Conservation (phyloP, 2,888 invertebrate genomes). For the Phortica magna region DNA sequence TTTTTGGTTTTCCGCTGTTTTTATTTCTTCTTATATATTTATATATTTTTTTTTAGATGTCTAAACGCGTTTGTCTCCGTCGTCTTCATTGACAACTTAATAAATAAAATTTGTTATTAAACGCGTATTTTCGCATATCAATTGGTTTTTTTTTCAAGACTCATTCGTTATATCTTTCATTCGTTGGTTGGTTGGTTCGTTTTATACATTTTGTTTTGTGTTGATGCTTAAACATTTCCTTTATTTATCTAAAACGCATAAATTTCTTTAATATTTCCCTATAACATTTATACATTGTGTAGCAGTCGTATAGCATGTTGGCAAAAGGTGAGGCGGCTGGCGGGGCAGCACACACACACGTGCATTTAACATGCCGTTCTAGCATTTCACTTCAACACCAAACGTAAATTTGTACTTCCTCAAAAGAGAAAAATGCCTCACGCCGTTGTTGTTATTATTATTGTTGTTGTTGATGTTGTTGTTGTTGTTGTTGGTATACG, state of each 20-base stretch:
- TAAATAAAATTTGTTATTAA: constrained; percentile 66
- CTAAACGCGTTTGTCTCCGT: not conserved
- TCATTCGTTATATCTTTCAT: not conserved
- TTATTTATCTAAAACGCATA: constrained; percentile 69
- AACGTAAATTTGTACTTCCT: constrained; percentile 71
- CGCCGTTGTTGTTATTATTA: constrained; percentile 34
- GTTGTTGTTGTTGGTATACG: constrained; percentile 33
- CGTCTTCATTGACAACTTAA: constrained; percentile 64
- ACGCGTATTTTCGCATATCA: constrained; percentile 67
- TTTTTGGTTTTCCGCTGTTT: not conserved
- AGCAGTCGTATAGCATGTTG: constrained; percentile 35
- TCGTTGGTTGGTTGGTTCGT: too few species aligned
- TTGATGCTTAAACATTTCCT: constrained; percentile 58
- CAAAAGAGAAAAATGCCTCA: constrained; percentile 46
- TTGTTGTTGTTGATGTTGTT: constrained; percentile 33
- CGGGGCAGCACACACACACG: constrained; percentile 15
- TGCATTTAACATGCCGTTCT: constrained; percentile 45
- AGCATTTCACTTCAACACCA: constrained; percentile 71
- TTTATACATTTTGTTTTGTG: constrained; percentile 34
- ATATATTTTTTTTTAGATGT: not conserved
- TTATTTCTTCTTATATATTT: not conserved
- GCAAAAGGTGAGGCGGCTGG: not conserved
- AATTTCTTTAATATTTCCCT: constrained; percentile 64
- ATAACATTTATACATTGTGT: constrained; percentile 44
- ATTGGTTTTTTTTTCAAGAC: constrained; percentile 44